Conservation (phyloP, 2,888 invertebrate genomes). For the Drosophila nr. perissopoda region DNA sequence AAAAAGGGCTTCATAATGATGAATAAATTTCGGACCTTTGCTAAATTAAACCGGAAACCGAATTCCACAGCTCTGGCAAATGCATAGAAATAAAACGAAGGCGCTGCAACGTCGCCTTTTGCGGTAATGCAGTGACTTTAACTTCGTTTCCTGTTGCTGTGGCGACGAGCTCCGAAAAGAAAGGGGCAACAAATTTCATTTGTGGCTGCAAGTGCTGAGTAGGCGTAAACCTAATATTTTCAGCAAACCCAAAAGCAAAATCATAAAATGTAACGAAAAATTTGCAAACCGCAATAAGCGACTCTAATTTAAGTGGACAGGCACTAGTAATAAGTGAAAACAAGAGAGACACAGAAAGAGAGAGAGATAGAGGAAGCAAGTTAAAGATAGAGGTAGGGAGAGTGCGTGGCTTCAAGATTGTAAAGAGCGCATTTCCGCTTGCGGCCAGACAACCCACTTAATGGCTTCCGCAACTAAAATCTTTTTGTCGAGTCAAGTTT, state of each 20-base stretch:
- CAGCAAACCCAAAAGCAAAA: slow-evolving; percentile 5
- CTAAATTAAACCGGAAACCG: slow-evolving; percentile 72
- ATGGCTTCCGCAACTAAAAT: slow-evolving; percentile 77
- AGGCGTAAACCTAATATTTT: slow-evolving; percentile 70
- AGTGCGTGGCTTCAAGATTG: slow-evolving; percentile 46
- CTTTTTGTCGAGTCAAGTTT: slow-evolving; percentile 62
- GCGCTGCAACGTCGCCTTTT: slow-evolving; percentile 62
- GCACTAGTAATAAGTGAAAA: not conserved
- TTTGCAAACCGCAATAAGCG: slow-evolving; percentile 46
- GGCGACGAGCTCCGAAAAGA: slow-evolving; percentile 20
- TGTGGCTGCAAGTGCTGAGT: slow-evolving; percentile 56
- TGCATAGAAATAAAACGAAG: slow-evolving; percentile 32
- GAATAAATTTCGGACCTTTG: too few species aligned
- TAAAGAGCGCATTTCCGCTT: slow-evolving; percentile 43
- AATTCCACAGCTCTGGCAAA: slow-evolving; percentile 49
- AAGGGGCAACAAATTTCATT: slow-evolving; percentile 51
- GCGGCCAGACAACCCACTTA: slow-evolving; percentile 64
- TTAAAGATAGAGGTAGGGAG: slow-evolving; percentile 4
- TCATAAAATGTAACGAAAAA: slow-evolving; percentile 41
- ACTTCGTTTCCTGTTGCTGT: slow-evolving; percentile 61
- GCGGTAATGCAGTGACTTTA: slow-evolving; percentile 64
- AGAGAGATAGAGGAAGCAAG: not conserved
- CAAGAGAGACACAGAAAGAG: not conserved
- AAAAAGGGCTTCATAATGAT: too few species aligned
- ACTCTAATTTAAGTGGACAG: slow-evolving; percentile 35